Percentiles rank a stretch among this genome's conserved stretches.
phyloP scores from a whole-genome alignment of 1,140 invertebrate genomes.

The Drosophila suzukii region DNA sequence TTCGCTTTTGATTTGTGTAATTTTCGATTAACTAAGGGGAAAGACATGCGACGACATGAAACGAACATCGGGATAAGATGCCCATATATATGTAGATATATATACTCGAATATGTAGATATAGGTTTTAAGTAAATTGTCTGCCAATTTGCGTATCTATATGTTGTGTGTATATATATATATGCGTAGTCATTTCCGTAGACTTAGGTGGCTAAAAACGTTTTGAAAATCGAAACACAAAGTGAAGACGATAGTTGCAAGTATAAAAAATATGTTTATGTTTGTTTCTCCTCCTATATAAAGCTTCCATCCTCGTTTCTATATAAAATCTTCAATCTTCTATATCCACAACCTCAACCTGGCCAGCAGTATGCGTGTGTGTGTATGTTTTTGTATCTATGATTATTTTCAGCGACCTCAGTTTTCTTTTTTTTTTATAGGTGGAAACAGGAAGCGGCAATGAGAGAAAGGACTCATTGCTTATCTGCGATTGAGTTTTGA shows the following conservation, averaged over 20 bases:
- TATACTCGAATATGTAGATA: constrained; percentile 32
- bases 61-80: constrained; percentile 23
- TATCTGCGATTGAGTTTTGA: constrained; percentile 18
- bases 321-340: constrained; percentile 33
- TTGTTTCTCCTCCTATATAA: constrained; percentile 1
- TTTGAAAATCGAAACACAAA: constrained; percentile 27
- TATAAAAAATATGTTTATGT: constrained; percentile 42
- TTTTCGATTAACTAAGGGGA: constrained; percentile 43
- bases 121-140: constrained; percentile 42
- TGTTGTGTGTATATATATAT: constrained; percentile 9
- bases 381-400: constrained; percentile 23
- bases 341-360: constrained; percentile 48
- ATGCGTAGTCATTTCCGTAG: constrained; percentile 30
- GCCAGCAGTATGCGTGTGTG: constrained; percentile 50
- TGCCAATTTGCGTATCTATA: constrained; percentile 44
- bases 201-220: constrained; percentile 10
- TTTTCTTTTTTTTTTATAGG: constrained; percentile 14
- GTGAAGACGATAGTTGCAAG: constrained; percentile 37
- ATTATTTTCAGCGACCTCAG: constrained; percentile 7
- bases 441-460: constrained; percentile 48
- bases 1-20: constrained; percentile 18
- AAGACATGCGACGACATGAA: constrained; percentile 41
- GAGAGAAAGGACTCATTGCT: constrained; percentile 32
- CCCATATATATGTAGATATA: constrained; percentile 18
- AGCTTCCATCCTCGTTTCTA: background rate